Percentiles rank a stretch among this genome's conserved stretches.
Conservation (phyloP, 2,797 vertebrate genomes). For the Enteromius treurensis region DNA sequence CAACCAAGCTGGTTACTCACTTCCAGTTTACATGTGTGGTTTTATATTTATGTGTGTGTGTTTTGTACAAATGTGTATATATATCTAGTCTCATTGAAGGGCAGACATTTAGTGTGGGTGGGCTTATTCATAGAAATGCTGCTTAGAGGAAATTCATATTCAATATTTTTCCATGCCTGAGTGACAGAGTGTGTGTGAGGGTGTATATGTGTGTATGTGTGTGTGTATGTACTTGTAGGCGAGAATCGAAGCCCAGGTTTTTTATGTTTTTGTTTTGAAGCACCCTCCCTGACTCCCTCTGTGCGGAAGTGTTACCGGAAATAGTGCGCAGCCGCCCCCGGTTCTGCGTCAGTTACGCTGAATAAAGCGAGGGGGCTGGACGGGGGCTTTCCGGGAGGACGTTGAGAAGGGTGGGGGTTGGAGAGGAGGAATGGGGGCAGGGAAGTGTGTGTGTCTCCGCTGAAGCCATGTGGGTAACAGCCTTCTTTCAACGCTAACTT, state of each 20-base stretch:
- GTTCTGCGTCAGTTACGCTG: conserved; percentile 80
- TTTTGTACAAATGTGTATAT: conserved; percentile 55
- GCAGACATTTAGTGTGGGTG: conserved; percentile 76
- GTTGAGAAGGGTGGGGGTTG: conserved; percentile 43
- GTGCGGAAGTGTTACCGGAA: conserved; percentile 84
- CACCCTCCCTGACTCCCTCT: conserved; percentile 75
- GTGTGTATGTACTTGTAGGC: conserved; percentile 56
- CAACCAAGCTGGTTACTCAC: conserved; percentile 7
- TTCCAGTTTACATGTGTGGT: conserved; percentile 36
- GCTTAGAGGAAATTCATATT: conserved; percentile 80
- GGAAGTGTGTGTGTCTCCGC: conserved; percentile 64
- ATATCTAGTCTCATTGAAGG: conserved; percentile 46
- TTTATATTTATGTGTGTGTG: conserved; percentile 50
- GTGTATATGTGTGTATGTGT: conserved; percentile 57
- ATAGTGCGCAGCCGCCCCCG: conserved; percentile 78
- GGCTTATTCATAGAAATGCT: conserved; percentile 80
- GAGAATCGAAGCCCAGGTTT: conserved; percentile 66
- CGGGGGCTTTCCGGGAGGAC: conserved; percentile 75
- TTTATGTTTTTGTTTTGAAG: conserved; percentile 80
- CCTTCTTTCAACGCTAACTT: conserved; percentile 57
- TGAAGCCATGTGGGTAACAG: conserved; percentile 77
- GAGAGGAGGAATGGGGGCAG: conserved; percentile 38
- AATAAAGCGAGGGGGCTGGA: conserved; percentile 71
- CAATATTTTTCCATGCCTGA: conserved; percentile 80
- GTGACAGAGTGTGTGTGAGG: conserved; percentile 61